Evolutionary conservation across 2,113 vertebrate genomes (phyloP).

Genomic region (Pituophis catenifer): DNA sequence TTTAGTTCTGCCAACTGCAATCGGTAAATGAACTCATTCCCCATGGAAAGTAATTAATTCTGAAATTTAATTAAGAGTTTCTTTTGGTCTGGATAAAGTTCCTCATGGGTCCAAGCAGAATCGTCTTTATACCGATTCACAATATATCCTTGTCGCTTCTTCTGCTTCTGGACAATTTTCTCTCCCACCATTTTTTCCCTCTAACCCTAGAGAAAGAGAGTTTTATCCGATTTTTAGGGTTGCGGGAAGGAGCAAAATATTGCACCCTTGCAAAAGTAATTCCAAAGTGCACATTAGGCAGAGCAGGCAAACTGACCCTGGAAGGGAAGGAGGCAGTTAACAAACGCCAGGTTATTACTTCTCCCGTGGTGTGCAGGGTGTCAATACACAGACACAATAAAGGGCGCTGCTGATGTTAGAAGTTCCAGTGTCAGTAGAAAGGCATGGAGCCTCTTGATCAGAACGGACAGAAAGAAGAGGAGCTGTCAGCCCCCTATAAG

Average conservation of each 20-base stretch:
- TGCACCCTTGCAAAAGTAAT: background rate
- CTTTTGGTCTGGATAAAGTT: background rate
- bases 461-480: background rate
- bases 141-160: background rate
- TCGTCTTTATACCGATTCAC: background rate
- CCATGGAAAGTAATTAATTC: background rate
- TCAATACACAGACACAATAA: background rate
- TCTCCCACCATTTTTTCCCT: background rate
- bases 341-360: background rate
- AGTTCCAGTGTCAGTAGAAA: background rate
- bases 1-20: conserved; percentile 6
- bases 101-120: rapidly evolving
- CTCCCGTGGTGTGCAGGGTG: background rate
- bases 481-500: background rate
- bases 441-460: background rate
- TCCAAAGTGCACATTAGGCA: background rate
- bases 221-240: background rate
- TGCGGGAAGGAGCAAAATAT: background rate
- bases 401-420: background rate
- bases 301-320: background rate
- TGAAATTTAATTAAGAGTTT: background rate
- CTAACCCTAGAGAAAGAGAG: background rate
- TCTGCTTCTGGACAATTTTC: background rate
- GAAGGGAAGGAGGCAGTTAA: background rate
- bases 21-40: background rate